These are phyloP conservation scores for Pipistrellus kuhlii DNA, from an alignment of 2,797 vertebrate species.

Conservation along the genomic window DNA sequence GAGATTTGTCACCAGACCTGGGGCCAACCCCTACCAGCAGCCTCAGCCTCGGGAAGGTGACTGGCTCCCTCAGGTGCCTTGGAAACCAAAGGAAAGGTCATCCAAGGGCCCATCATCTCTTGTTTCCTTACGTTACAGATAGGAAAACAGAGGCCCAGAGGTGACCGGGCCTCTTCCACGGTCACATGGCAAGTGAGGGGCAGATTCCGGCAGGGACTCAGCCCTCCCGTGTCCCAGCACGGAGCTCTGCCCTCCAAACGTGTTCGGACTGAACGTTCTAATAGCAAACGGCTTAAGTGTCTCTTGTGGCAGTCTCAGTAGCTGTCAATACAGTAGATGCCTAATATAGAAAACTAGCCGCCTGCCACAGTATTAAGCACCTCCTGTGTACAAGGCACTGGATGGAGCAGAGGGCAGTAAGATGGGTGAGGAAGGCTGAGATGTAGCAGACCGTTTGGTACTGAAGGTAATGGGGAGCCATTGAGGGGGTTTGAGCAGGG, in stretches of 20 bases:
- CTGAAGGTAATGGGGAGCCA: neutral
- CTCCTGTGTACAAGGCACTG: neutral
- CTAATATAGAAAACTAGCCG: neutral
- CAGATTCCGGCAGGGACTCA: neutral
- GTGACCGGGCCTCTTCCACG: neutral
- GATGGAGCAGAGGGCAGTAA: neutral
- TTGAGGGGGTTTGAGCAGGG: neutral
- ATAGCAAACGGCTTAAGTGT: neutral
- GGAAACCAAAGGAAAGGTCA: neutral
- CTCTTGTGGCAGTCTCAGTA: neutral
- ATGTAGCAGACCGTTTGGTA: neutral
- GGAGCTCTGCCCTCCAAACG: neutral
- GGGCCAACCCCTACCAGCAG: neutral
- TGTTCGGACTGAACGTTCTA: neutral
- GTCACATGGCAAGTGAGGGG: neutral
- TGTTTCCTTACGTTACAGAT: neutral
- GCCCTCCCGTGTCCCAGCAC: rapidly evolving
- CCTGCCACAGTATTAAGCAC: neutral
- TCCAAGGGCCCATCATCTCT: neutral
- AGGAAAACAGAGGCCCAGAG: neutral
- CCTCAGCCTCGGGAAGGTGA: neutral
- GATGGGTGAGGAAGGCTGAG: neutral
- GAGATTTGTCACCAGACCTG: neutral
- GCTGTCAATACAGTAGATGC: neutral
- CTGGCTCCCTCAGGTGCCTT: neutral